Evolutionary conservation across 2,888 invertebrate genomes (phyloP).

Genomic region (Operophtera brumata): DNA sequence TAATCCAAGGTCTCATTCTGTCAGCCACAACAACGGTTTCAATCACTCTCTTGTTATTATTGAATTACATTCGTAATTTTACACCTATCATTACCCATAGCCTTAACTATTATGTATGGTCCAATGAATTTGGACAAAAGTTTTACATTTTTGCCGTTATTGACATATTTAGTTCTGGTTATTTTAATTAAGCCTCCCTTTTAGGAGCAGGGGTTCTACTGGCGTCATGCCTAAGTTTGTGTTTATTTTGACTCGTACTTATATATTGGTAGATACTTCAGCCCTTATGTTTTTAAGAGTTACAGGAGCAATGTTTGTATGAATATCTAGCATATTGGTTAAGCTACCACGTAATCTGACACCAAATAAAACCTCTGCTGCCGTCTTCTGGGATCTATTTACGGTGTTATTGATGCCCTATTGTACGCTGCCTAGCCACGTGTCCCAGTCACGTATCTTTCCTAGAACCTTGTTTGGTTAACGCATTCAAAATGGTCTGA

Average conservation of each 20-base stretch:
- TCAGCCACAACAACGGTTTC: slow-evolving; percentile 3
- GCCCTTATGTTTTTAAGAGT: neutral
- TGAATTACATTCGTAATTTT: slow-evolving; percentile 6
- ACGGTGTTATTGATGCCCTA: slow-evolving; percentile 30
- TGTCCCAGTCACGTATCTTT: slow-evolving; percentile 26
- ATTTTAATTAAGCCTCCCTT: slow-evolving; percentile 6
- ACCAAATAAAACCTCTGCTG: slow-evolving; percentile 22
- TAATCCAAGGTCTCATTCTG: slow-evolving; percentile 10
- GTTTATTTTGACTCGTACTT: neutral
- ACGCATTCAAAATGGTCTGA: no score
- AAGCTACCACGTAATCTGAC: neutral
- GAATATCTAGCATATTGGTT: slow-evolving; percentile 12
- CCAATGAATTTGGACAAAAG: no score
- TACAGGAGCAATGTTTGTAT: neutral
- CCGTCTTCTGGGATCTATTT: slow-evolving; percentile 21
- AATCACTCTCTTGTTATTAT: neutral
- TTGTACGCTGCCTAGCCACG: slow-evolving; percentile 21
- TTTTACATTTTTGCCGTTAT: slow-evolving; percentile 4
- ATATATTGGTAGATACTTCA: neutral
- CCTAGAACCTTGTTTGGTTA: neutral
- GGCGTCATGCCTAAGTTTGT: neutral
- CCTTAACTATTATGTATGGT: no score
- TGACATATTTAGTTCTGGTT: neutral
- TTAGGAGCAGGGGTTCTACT: neutral
- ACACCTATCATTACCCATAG: slow-evolving; percentile 15